Conservation (phyloP, 2,797 vertebrate species). For the Botia kubotai region DNA sequence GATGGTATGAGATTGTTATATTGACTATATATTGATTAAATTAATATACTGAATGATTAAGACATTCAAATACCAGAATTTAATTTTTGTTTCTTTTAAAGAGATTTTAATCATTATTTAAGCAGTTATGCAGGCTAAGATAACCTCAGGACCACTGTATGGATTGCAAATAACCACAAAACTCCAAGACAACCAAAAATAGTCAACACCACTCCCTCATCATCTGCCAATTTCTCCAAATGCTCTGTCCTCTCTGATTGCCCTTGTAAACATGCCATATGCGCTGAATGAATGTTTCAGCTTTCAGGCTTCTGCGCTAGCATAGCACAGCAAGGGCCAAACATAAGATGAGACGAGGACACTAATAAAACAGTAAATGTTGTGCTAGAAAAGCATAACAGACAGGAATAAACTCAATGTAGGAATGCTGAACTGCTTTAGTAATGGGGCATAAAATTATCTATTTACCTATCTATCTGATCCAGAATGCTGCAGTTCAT, state of each 20-base stretch:
- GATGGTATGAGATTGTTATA: too few species aligned
- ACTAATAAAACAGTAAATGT: slow-evolving; percentile 35
- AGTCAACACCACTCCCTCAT: slow-evolving; percentile 51
- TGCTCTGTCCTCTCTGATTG: slow-evolving; percentile 24
- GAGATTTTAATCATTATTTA: slow-evolving; percentile 6
- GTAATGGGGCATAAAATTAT: slow-evolving; percentile 17
- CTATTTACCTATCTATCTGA: too few species aligned
- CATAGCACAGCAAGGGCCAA: slow-evolving; percentile 44
- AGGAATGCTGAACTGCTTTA: slow-evolving; percentile 1
- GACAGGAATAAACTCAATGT: slow-evolving; percentile 7
- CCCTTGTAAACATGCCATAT: slow-evolving; percentile 66
- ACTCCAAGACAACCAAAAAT: slow-evolving; percentile 72
- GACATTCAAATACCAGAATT: too few species aligned
- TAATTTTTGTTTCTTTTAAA: too few species aligned
- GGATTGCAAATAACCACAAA: slow-evolving; percentile 70
- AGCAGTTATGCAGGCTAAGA: slow-evolving; percentile 54
- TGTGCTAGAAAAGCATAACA: slow-evolving; percentile 35
- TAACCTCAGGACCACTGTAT: slow-evolving; percentile 53
- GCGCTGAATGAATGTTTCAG: slow-evolving; percentile 58
- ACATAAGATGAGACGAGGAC: slow-evolving; percentile 20
- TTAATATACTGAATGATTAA: too few species aligned
- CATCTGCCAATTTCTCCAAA: slow-evolving; percentile 63
- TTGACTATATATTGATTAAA: too few species aligned
- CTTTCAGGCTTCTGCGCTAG: slow-evolving; percentile 56
- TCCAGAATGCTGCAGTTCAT: too few species aligned